Base-by-base conservation (phyloP, 2,797 vertebrate species). In the Falco cherrug region DNA sequence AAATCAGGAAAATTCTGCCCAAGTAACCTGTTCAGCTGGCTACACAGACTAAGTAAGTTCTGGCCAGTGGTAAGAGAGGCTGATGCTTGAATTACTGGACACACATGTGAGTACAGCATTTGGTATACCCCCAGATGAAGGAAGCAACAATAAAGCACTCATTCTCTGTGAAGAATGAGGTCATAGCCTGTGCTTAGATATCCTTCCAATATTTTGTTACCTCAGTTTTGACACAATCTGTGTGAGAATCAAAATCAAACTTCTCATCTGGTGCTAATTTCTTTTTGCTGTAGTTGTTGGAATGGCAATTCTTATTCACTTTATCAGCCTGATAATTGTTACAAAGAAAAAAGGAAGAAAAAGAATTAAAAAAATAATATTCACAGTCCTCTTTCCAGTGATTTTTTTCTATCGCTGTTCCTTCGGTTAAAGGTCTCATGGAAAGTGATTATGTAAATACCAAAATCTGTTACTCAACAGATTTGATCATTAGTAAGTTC, bases 51-150 rank as follows among this genome's bases (percentile, higher is more conserved):
- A 6, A 22, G 9, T 48, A 41, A 48, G 10, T 45, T 6, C 19
- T 83, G 29, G 17, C 22, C 50, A 41, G 51, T 17, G 19, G 59
- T 78, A 54, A 75, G 87, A 56, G 25, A 71, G 18, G 4, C 6
- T 33, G 45, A 64, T 87, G 31, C 10, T 79, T 65, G 26, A 73
- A 75, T 63, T 79, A 60, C 29, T 79, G 39, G 43, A 35, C 8
- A 31, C 6, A 21, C 3, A 16, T 2, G 1, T 54, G 7, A 35
- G 11, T 43, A 10, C 4, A 59, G 12, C 2, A 3, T 57, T 65
- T 79, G 20, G 22, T 78, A 39, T 70, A 25, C 20, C 22, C 89
- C 37, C 65, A 87, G 41, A 43, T 35, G 54, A 92, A 84, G 24
- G n/a, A 90, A 77, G 11, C 6, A 19, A 53, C 22, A 74, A 19